phyloP scores from a whole-genome alignment of 2,888 invertebrate genomes.

The Drosophila macrospina region DNA sequence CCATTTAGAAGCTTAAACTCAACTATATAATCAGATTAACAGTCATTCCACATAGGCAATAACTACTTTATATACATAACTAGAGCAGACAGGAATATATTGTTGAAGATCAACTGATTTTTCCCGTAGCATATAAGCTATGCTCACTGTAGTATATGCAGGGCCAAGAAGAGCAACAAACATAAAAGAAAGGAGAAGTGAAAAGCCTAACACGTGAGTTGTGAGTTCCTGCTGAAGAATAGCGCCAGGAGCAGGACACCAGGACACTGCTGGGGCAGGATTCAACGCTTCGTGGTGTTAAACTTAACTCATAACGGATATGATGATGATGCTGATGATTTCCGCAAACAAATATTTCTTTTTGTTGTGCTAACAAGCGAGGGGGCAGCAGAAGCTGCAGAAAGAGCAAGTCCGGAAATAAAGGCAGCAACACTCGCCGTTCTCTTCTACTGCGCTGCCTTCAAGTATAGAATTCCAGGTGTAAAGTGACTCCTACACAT shows the following conservation, averaged over 20 bases:
- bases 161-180: neutral
- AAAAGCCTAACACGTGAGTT: conserved; percentile 1
- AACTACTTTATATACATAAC: too few species aligned
- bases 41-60: too few species aligned
- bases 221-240: conserved; percentile 5
- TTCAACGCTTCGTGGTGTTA: neutral
- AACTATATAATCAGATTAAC: too few species aligned
- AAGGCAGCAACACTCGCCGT: conserved; percentile 23
- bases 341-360: conserved; percentile 78
- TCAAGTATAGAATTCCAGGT: conserved; percentile 46
- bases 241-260: conserved; percentile 14
- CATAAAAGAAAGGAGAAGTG: neutral
- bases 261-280: conserved; percentile 13
- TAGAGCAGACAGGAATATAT: too few species aligned
- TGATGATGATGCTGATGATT: conserved; percentile 75
- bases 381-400: neutral
- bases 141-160: neutral
- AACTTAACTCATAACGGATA: conserved; percentile 67
- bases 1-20: too few species aligned
- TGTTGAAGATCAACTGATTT: too few species aligned
- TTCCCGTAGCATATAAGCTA: neutral
- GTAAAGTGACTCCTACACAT: conserved; percentile 36
- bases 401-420: conserved; percentile 21
- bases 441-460: conserved; percentile 4
- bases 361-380: conserved; percentile 62